These are phyloP conservation scores for Ianthella basta DNA, from an alignment of 37 sponge, comb jelly and placozoan genomes.

Conservation along the genomic window DNA sequence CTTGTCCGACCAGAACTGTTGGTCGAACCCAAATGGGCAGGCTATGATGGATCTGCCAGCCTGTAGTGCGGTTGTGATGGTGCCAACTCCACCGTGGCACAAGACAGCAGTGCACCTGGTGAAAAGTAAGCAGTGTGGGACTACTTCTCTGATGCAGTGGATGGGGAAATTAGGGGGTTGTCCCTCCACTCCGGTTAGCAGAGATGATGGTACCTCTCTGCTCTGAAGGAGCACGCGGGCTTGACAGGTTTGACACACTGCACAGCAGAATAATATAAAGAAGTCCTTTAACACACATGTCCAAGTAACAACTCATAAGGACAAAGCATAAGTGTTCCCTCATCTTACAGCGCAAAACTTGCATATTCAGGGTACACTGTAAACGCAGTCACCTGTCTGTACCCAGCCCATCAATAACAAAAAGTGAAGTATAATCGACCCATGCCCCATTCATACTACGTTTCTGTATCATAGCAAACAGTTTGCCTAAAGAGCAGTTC, in stretches of 20 bases:
- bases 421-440: too few species aligned
- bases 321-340: too few species aligned
- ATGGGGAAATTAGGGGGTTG: neutral
- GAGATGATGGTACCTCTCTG: neutral
- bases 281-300: too few species aligned
- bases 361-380: too few species aligned
- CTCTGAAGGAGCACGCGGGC: constrained; percentile 5
- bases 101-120: constrained; percentile 36
- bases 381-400: too few species aligned
- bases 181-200: neutral
- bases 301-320: too few species aligned
- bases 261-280: too few species aligned
- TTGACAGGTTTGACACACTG: neutral
- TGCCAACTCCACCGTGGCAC: constrained; percentile 69
- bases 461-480: too few species aligned
- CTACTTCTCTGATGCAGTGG: neutral
- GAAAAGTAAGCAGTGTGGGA: constrained; percentile 59
- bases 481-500: too few species aligned
- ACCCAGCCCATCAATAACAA: too few species aligned
- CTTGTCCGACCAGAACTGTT: constrained; percentile 57
- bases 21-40: constrained; percentile 62
- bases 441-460: too few species aligned
- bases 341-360: too few species aligned
- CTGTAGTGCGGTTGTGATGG: constrained; percentile 45
- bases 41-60: constrained; percentile 44